phyloP scores from a whole-genome alignment of 2,113 vertebrate species.

The Albula glossodonta region DNA sequence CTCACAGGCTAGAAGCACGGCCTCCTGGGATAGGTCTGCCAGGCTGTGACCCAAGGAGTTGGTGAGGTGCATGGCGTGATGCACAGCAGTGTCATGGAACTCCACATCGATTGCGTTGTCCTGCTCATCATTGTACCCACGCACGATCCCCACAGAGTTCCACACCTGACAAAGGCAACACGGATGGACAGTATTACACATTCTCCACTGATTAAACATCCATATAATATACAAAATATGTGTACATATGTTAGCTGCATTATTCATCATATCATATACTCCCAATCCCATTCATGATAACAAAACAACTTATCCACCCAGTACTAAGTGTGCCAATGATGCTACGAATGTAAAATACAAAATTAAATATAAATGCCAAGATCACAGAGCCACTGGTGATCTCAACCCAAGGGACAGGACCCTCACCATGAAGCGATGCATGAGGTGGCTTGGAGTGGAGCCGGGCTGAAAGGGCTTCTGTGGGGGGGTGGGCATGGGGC shows the following conservation, averaged over 20 bases:
- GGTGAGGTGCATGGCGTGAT: conserved; percentile 90
- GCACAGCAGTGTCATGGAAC: conserved; percentile 89
- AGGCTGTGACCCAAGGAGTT: conserved; percentile 86
- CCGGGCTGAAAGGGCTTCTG: conserved; percentile 92
- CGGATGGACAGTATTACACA: no score
- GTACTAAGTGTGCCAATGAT: no score
- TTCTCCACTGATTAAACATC: no score
- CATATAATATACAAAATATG: neutral
- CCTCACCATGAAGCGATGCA: conserved; percentile 92
- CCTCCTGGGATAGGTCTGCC: conserved; percentile 88
- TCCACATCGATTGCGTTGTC: conserved; percentile 94
- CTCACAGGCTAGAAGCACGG: conserved; percentile 85
- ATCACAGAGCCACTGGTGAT: neutral
- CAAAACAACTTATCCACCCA: no score
- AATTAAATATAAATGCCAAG: neutral
- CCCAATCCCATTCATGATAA: neutral
- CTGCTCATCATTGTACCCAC: conserved; percentile 92
- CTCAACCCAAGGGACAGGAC: neutral
- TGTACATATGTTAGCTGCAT: no score
- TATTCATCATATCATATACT: neutral
- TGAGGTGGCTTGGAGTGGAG: conserved; percentile 88
- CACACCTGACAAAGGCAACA: conserved; percentile 74
- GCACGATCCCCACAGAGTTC: conserved; percentile 91
- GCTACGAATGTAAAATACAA: no score
- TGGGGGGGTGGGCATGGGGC: conserved; percentile 81